phyloP scores from a whole-genome alignment of 1,140 invertebrate species.

The Araneus ventricosus region DNA sequence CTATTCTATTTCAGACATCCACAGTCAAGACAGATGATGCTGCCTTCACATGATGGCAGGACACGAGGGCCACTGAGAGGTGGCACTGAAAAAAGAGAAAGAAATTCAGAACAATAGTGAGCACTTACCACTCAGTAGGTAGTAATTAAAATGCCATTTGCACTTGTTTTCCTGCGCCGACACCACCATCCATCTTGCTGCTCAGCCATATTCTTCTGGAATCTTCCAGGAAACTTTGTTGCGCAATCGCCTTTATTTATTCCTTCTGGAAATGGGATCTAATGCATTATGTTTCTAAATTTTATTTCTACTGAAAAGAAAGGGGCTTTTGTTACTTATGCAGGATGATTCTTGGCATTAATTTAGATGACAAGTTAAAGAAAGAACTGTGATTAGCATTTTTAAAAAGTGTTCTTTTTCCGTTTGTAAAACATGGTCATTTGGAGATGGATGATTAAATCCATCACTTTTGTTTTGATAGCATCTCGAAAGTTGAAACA shows the following conservation, averaged over 20 bases:
- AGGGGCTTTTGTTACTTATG: background rate
- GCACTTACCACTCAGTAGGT: conserved; percentile 52
- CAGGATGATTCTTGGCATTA: no score
- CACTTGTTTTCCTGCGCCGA: conserved; percentile 69
- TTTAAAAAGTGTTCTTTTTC: no score
- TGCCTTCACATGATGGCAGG: conserved; percentile 17
- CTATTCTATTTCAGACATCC: conserved; percentile 45
- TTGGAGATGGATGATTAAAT: no score
- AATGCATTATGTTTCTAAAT: background rate
- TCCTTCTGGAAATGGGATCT: background rate
- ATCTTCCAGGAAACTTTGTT: conserved; percentile 20
- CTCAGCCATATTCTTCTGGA: background rate
- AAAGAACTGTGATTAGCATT: no score
- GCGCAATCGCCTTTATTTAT: conserved; percentile 9
- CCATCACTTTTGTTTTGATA: no score
- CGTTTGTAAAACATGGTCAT: no score
- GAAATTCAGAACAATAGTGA: conserved; percentile 9
- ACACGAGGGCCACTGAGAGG: background rate
- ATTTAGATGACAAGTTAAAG: no score
- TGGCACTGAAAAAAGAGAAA: background rate
- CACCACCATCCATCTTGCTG: conserved; percentile 69
- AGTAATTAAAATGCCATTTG: conserved; percentile 75
- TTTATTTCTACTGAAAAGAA: background rate
- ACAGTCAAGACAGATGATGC: conserved; percentile 33
- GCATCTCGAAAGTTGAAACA: no score